Evolutionary conservation across 2,113 vertebrate species (phyloP).

Genomic region (Motacilla alba): DNA sequence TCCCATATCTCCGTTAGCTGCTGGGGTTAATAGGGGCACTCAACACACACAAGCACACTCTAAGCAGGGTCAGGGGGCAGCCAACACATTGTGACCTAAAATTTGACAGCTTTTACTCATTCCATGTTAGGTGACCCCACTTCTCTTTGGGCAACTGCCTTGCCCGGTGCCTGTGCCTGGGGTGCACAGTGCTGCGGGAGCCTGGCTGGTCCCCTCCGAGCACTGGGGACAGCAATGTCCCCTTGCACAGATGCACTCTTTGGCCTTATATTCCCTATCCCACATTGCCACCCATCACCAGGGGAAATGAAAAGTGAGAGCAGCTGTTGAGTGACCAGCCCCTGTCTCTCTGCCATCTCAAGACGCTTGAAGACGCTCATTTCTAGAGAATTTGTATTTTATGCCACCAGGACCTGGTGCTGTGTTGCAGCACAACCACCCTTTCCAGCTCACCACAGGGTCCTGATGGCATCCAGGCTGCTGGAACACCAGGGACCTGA

Average conservation of each 20-base stretch:
- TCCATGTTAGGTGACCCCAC: background rate
- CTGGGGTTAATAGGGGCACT: constrained; percentile 51
- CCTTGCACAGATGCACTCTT: background rate
- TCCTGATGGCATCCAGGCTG: background rate
- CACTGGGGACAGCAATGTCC: background rate
- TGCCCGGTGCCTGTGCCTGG: background rate
- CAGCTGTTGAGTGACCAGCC: background rate
- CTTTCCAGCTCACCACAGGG: background rate
- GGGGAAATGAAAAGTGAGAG: background rate
- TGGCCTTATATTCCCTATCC: background rate
- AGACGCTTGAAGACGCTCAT: background rate
- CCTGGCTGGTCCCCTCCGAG: background rate
- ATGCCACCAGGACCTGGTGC: background rate
- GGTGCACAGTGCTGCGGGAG: background rate
- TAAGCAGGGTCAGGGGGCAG: constrained; percentile 39
- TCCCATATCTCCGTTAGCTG: background rate
- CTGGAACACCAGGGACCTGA: background rate
- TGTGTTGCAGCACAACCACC: background rate
- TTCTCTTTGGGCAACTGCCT: background rate
- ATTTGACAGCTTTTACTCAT: constrained; percentile 37
- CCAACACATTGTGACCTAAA: constrained; percentile 49
- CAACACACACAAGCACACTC: constrained; percentile 7
- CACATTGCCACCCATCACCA: background rate
- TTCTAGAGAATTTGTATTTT: background rate
- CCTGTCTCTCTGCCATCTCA: background rate